A percentile compares a stretch with the other conserved stretches of the same genome.
phyloP scores from a whole-genome alignment of 2,797 vertebrate species.

The Enteromius argenteus region DNA sequence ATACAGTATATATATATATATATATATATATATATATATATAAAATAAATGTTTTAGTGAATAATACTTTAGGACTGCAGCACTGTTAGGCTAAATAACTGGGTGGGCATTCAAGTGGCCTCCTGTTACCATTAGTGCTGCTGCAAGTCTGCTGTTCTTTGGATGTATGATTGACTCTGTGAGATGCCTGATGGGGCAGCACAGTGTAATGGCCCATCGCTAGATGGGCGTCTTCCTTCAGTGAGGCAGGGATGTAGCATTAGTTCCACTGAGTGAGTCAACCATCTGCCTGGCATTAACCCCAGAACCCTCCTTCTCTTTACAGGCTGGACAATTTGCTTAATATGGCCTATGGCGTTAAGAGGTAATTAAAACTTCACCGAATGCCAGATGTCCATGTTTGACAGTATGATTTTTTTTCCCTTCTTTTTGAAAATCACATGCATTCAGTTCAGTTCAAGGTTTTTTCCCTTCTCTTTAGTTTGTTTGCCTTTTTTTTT shows the following conservation, averaged over 20 bases:
- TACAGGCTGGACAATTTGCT: constrained; percentile 99
- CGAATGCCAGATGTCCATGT: constrained; percentile 99
- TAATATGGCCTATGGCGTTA: constrained; percentile 99
- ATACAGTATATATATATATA: background rate
- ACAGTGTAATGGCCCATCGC: constrained; percentile 82
- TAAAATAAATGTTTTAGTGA: background rate
- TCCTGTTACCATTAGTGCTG: constrained; percentile 49
- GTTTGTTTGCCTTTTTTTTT: constrained; percentile 71
- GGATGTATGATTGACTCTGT: constrained; percentile 71
- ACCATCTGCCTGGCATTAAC: constrained; percentile 99
- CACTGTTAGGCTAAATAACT: constrained; percentile 13
- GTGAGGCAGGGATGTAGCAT: constrained; percentile 89
- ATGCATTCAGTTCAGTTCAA: constrained; percentile 86
- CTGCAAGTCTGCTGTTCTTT: constrained; percentile 64
- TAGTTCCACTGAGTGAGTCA: constrained; percentile 99
- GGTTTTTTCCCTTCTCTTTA: constrained; percentile 77
- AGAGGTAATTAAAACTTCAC: constrained; percentile 99
- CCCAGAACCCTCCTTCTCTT: constrained; percentile 99
- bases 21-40: too few species aligned
- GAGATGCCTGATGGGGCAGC: constrained; percentile 75
- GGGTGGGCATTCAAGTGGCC: constrained; percentile 44
- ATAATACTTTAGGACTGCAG: constrained; percentile 11
- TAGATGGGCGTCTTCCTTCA: constrained; percentile 82
- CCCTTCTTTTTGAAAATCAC: constrained; percentile 85
- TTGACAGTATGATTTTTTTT: constrained; percentile 90